Conservation (phyloP, 1,140 invertebrate species). For the Hyposmocoma kahamanoa region DNA sequence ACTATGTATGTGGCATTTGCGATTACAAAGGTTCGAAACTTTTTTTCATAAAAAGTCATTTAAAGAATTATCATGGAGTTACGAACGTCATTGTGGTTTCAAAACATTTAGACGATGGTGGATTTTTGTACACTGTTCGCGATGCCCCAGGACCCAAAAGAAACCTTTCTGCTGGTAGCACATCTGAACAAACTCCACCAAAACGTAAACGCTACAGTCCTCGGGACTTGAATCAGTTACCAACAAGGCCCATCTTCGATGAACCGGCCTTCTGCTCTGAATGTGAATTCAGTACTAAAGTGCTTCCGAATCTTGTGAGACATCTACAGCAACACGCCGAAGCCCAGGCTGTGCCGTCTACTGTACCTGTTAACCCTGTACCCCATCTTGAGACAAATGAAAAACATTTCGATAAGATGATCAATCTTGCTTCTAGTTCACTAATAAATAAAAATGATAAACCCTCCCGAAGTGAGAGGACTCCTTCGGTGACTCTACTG, state of each 20-base stretch:
- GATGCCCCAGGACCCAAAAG: conserved; percentile 8
- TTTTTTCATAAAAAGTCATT: conserved; percentile 24
- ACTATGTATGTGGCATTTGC: no score
- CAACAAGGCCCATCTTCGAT: conserved; percentile 78
- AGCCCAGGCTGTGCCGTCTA: conserved; percentile 75
- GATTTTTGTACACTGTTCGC: not conserved
- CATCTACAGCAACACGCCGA: conserved; percentile 81
- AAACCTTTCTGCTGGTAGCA: conserved; percentile 13
- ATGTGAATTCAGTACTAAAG: conserved; percentile 83
- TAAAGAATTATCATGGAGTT: conserved; percentile 20
- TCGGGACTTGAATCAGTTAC: conserved; percentile 77
- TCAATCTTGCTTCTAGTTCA: conserved; percentile 84
- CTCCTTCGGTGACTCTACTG: conserved; percentile 9
- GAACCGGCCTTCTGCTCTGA: conserved; percentile 77
- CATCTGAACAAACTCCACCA: conserved; percentile 14
- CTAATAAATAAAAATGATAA: conserved; percentile 59
- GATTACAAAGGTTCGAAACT: no score
- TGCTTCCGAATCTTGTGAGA: conserved; percentile 82
- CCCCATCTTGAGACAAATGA: conserved; percentile 85
- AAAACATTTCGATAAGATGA: conserved; percentile 89
- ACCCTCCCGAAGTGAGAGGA: conserved; percentile 15
- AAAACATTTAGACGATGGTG: not conserved
- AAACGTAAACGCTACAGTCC: conserved; percentile 57
- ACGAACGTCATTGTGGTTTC: conserved; percentile 2
- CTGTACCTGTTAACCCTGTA: conserved; percentile 84